Conservation (phyloP, 2,888 invertebrate genomes). For the Eledone cirrhosa region DNA sequence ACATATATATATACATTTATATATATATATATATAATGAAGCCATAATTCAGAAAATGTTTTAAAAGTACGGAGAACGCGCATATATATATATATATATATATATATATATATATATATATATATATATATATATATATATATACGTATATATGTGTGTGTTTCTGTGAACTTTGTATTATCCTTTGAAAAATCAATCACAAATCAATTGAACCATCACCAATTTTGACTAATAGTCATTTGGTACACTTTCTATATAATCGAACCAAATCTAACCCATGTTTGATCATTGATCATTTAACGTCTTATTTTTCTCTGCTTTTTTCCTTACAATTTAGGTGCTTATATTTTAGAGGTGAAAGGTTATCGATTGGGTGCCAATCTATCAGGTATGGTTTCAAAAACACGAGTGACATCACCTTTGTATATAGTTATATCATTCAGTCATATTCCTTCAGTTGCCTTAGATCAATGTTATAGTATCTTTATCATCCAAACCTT, state of each 20-base stretch:
- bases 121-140: not conserved
- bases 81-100: not conserved
- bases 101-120: not conserved
- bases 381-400: constrained; percentile 4
- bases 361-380: constrained; percentile 16
- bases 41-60: not conserved
- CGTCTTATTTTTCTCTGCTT: not conserved
- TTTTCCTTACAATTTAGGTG: not conserved
- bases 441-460: too few relatives aligned
- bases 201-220: not conserved
- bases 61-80: not conserved
- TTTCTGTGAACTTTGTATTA: not conserved
- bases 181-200: not conserved
- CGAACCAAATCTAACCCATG: too few relatives aligned
- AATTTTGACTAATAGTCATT: not conserved
- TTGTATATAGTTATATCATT: too few relatives aligned
- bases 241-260: not conserved
- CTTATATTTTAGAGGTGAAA: constrained; percentile 12
- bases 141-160: not conserved
- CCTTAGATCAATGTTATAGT: too few relatives aligned
- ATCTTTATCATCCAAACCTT: too few relatives aligned
- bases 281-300: too few relatives aligned
- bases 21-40: not conserved
- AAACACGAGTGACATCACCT: too few relatives aligned
- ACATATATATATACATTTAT: not conserved